Evolutionary conservation across 2,888 invertebrate species (phyloP).

Genomic region (Microchrysa polita): DNA sequence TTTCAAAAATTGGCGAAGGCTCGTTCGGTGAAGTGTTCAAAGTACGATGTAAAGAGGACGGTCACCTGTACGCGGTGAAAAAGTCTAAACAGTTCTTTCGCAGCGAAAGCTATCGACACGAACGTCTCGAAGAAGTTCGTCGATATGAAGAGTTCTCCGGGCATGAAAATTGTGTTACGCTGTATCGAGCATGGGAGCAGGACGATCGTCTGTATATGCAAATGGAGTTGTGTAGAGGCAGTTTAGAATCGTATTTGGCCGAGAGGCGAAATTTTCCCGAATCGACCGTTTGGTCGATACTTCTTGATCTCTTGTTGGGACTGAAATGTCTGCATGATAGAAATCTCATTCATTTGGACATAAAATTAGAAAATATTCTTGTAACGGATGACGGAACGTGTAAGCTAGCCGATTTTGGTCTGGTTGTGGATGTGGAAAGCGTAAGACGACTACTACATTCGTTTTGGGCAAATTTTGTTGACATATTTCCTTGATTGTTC

Average conservation of each 20-base stretch:
- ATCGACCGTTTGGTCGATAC: conserved; percentile 71
- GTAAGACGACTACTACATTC: conserved; percentile 54
- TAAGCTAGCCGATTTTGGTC: conserved; percentile 80
- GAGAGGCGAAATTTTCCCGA: conserved; percentile 70
- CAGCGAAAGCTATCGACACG: conserved; percentile 68
- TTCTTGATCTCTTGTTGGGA: conserved; percentile 70
- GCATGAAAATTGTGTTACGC: conserved; percentile 74
- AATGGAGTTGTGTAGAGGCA: conserved; percentile 75
- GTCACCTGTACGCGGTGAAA: conserved; percentile 76
- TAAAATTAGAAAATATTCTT: conserved; percentile 81
- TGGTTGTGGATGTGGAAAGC: conserved; percentile 72
- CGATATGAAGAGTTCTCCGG: conserved; percentile 75
- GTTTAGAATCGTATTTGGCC: conserved; percentile 69
- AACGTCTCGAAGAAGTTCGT: conserved; percentile 72
- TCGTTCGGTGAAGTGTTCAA: conserved; percentile 80
- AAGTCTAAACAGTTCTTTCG: conserved; percentile 71
- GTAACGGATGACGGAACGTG: conserved; percentile 72
- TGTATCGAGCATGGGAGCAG: conserved; percentile 80
- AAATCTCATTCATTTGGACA: conserved; percentile 77
- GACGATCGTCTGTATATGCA: conserved; percentile 73
- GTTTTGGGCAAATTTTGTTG: neutral
- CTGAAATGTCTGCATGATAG: conserved; percentile 74
- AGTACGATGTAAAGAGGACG: conserved; percentile 73
- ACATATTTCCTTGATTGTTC: conserved; percentile 52
- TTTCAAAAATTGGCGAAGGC: conserved; percentile 74